These are phyloP conservation scores for Platycheirus rosarum DNA, from an alignment of 2,888 invertebrate species.

Conservation along the genomic window DNA sequence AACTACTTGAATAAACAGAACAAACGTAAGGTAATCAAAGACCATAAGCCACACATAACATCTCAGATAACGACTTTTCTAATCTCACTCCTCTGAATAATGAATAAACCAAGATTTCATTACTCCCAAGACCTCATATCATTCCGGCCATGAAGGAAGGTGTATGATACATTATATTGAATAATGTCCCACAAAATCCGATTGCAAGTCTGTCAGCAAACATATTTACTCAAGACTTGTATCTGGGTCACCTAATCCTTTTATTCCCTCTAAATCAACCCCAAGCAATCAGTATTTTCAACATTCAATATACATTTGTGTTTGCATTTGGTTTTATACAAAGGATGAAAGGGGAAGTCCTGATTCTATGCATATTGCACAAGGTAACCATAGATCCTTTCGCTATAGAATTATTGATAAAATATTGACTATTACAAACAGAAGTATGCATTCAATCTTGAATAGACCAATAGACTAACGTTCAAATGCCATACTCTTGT, in stretches of 20 bases:
- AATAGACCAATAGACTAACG: not conserved
- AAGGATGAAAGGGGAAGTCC: not conserved
- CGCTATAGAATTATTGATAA: conserved; percentile 33
- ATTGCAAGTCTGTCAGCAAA: conserved; percentile 3
- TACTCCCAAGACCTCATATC: no score
- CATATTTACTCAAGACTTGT: conserved; percentile 2
- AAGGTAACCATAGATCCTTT: conserved; percentile 7
- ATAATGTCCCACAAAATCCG: not conserved
- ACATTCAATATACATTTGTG: conserved; percentile 19
- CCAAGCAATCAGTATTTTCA: conserved; percentile 9
- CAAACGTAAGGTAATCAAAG: no score
- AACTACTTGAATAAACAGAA: no score
- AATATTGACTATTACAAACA: conserved; percentile 25
- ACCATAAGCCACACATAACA: no score
- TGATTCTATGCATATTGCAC: not conserved
- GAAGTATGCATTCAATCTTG: not conserved
- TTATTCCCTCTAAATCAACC: conserved; percentile 7
- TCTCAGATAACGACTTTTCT: no score
- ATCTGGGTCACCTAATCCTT: conserved; percentile 31
- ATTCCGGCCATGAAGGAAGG: not conserved
- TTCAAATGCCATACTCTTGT: conserved; percentile 21
- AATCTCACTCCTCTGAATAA: no score
- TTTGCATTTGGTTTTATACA: conserved; percentile 21
- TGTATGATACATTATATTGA: not conserved
- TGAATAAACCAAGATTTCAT: no score